A percentile compares a stretch with the other conserved stretches of the same genome.
Conservation (phyloP, 2,888 invertebrate species). For the Minunthozetes semirufus region DNA sequence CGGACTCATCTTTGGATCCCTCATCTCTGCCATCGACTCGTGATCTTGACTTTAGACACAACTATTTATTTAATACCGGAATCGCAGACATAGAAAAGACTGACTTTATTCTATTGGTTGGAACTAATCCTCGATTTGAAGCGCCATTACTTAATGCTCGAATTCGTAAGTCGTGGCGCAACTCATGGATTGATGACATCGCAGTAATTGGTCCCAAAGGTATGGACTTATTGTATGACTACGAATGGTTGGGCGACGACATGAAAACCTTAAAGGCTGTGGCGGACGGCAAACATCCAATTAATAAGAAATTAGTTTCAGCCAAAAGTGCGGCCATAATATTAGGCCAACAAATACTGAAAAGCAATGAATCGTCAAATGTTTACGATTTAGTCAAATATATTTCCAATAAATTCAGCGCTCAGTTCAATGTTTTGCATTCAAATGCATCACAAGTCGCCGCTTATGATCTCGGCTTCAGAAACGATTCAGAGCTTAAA, state of each 20-base stretch:
- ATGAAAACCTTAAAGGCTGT: constrained; percentile 67
- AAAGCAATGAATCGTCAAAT: constrained; percentile 62
- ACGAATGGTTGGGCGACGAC: constrained; percentile 79
- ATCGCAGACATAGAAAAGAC: constrained; percentile 80
- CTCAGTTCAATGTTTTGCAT: constrained; percentile 84
- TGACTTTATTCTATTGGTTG: constrained; percentile 82
- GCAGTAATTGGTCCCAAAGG: constrained; percentile 75
- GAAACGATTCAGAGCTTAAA: constrained; percentile 56
- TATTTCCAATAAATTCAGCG: constrained; percentile 35
- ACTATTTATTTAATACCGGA: constrained; percentile 81
- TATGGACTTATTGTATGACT: constrained; percentile 85
- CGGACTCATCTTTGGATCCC: constrained; percentile 33
- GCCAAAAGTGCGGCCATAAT: constrained; percentile 87
- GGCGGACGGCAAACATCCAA: constrained; percentile 62
- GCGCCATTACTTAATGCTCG: constrained; percentile 93
- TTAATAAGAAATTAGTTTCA: constrained; percentile 54
- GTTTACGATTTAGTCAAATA: constrained; percentile 32
- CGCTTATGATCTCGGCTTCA: constrained; percentile 90
- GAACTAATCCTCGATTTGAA: constrained; percentile 94
- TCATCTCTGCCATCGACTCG: constrained; percentile 25
- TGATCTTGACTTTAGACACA: constrained; percentile 69
- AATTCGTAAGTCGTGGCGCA: constrained; percentile 88
- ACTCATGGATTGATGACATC: constrained; percentile 70
- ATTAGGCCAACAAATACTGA: constrained; percentile 76
- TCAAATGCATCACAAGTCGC: constrained; percentile 70